A percentile compares a stretch with the other conserved stretches of the same genome.
These are phyloP conservation scores for Trissolcus basalis DNA, from an alignment of 1,140 invertebrate species.

Conservation along the genomic window DNA sequence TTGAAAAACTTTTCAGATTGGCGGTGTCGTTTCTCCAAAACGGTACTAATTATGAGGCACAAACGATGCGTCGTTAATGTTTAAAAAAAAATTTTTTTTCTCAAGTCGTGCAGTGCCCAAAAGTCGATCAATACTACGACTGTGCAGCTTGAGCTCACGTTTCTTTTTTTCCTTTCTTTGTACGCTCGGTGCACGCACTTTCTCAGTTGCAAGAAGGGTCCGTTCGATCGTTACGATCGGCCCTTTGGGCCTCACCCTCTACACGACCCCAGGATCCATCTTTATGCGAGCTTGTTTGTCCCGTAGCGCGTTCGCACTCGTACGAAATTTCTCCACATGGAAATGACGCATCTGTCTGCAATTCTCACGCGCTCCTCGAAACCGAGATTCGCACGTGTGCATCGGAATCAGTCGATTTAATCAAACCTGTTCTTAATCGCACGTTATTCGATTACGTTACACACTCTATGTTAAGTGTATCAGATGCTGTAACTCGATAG, in stretches of 20 bases:
- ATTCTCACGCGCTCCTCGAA: slow-evolving; percentile 64
- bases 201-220: slow-evolving; percentile 40
- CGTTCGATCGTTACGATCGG: slow-evolving; percentile 49
- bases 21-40: slow-evolving; percentile 17
- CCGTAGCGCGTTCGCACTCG: slow-evolving; percentile 49
- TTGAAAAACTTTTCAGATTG: slow-evolving; percentile 5
- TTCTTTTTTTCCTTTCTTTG: slow-evolving; percentile 30
- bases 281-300: slow-evolving; percentile 48
- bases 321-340: slow-evolving; percentile 60
- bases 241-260: slow-evolving; percentile 58
- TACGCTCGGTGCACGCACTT: slow-evolving; percentile 24
- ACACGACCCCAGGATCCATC: slow-evolving; percentile 44
- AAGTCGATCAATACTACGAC: slow-evolving; percentile 48
- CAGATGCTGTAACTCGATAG: slow-evolving; percentile 23
- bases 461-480: slow-evolving; percentile 13
- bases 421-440: slow-evolving; percentile 29
- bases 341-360: slow-evolving; percentile 63
- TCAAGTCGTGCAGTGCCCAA: slow-evolving; percentile 33
- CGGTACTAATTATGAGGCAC: slow-evolving; percentile 11
- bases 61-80: slow-evolving; percentile 15
- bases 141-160: slow-evolving; percentile 56
- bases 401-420: slow-evolving; percentile 28
- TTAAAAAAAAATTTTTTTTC: slow-evolving; percentile 24
- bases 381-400: slow-evolving; percentile 29
- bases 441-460: slow-evolving; percentile 11